These are phyloP conservation scores for Zonitis immaculata DNA, from an alignment of 2,888 invertebrate genomes.

Conservation along the genomic window DNA sequence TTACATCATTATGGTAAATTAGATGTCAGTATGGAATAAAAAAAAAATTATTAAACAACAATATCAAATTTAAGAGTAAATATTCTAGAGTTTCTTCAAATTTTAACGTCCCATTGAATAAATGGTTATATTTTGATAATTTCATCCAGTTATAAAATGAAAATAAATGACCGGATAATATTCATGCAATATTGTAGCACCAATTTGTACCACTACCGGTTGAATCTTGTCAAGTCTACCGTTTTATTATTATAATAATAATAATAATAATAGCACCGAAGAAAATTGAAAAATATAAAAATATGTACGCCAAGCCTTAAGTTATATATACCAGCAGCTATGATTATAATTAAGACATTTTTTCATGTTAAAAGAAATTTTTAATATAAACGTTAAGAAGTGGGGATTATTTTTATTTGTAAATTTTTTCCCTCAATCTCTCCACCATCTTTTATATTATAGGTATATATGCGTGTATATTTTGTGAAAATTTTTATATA, in stretches of 20 bases:
- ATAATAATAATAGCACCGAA: not conserved
- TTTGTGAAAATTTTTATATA: not conserved
- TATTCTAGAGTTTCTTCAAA: too few relatives aligned
- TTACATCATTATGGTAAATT: not conserved
- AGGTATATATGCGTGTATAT: not conserved
- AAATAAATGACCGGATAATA: too few relatives aligned
- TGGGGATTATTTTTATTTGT: not conserved
- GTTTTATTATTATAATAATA: not conserved
- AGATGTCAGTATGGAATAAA: not conserved
- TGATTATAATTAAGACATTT: constrained; percentile 8
- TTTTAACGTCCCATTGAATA: too few relatives aligned
- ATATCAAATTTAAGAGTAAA: not conserved
- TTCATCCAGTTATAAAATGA: too few relatives aligned
- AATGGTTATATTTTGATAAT: too few relatives aligned
- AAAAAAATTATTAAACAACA: not conserved
- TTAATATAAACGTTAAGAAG: constrained; percentile 7
- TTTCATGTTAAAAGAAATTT: constrained; percentile 8
- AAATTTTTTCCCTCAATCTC: not conserved
- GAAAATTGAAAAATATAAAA: constrained; percentile 5
- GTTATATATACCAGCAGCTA: not conserved
- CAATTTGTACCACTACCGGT: too few relatives aligned
- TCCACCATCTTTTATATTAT: too few relatives aligned
- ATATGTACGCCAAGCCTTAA: constrained; percentile 1
- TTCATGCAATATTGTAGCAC: too few relatives aligned
- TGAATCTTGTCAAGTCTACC: too few relatives aligned